phyloP scores from a whole-genome alignment of 2,888 invertebrate genomes.

The Uropetala carovei region DNA sequence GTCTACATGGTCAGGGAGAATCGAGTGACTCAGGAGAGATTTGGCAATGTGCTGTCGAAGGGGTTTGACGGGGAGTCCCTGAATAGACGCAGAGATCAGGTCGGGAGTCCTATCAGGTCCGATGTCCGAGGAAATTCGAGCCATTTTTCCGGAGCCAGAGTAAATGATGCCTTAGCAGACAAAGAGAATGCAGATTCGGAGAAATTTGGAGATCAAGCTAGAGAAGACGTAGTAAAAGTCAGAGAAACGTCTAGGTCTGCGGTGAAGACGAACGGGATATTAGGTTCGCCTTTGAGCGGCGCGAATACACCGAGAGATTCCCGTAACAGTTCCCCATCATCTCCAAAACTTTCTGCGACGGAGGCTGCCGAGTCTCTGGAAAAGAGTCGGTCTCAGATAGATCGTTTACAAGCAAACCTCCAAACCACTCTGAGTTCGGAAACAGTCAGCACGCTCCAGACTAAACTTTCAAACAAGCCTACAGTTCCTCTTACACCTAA shows the following conservation, averaged over 20 bases:
- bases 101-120: not conserved
- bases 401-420: conserved; percentile 10
- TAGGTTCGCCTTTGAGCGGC: not conserved
- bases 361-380: conserved; percentile 55
- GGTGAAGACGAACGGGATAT: not conserved
- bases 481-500: not conserved
- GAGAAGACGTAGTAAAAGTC: not conserved
- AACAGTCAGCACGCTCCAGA: conserved; percentile 39
- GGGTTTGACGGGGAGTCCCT: not conserved
- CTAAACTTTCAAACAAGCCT: conserved; percentile 17
- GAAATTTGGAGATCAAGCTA: not conserved
- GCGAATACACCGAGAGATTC: not conserved
- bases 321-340: not conserved
- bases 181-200: not conserved
- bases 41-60: not conserved
- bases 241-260: not conserved
- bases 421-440: conserved; percentile 38
- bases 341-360: not conserved
- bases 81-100: not conserved
- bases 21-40: not conserved
- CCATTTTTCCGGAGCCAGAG: too few relatives aligned
- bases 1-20: not conserved
- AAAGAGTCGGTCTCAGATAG: conserved; percentile 47
- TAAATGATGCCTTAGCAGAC: not conserved
- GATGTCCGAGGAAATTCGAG: not conserved